phyloP scores from a whole-genome alignment of 2,888 invertebrate species.

The Diarsia dahlii region DNA sequence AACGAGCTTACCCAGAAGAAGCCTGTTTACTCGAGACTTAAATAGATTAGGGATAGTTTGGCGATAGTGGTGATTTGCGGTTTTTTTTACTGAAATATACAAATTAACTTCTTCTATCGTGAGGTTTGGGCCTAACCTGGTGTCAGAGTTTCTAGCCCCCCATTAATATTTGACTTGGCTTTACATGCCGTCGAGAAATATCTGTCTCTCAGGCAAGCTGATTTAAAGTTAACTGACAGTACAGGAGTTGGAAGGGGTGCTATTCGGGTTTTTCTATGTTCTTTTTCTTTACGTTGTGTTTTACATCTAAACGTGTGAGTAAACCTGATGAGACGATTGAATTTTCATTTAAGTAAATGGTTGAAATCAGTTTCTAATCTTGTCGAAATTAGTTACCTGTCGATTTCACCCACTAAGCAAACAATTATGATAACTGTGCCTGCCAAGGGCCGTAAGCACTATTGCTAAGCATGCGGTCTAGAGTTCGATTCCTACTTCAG shows the following conservation, averaged over 20 bases:
- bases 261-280: too few relatives aligned
- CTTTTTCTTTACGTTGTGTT: not conserved
- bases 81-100: not conserved
- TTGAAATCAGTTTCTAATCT: not conserved
- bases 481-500: not conserved
- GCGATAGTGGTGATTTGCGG: conserved; percentile 1
- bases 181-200: too few relatives aligned
- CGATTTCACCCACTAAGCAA: not conserved
- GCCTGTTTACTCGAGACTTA: too few relatives aligned
- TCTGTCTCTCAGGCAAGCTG: too few relatives aligned
- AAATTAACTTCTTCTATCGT: too few relatives aligned
- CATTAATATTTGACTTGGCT: too few relatives aligned
- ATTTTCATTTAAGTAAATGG: not conserved
- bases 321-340: not conserved
- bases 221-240: not conserved
- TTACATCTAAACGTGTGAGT: not conserved
- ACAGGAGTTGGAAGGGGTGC: not conserved
- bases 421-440: not conserved
- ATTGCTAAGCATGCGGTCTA: not conserved
- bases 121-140: too few relatives aligned
- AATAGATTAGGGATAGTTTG: too few relatives aligned
- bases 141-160: too few relatives aligned
- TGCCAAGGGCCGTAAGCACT: not conserved
- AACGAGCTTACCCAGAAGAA: too few relatives aligned
- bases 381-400: not conserved